phyloP scores from a whole-genome alignment of 2,797 vertebrate species.

The Tachyglossus aculeatus region DNA sequence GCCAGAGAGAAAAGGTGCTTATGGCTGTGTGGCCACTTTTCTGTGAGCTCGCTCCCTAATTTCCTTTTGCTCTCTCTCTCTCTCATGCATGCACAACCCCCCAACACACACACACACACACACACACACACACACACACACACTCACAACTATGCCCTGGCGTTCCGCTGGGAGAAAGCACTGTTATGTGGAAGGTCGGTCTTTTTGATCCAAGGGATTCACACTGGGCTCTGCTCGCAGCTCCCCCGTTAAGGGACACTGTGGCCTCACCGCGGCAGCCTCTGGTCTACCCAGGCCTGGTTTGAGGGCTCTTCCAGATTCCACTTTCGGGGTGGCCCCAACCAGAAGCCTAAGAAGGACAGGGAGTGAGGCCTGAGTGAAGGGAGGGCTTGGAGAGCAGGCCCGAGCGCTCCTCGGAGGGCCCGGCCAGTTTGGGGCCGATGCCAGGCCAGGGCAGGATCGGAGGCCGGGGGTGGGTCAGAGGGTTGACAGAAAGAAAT shows the following conservation, averaged over 20 bases:
- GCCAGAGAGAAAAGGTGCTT: not conserved
- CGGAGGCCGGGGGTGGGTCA: no score
- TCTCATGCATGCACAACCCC: not conserved
- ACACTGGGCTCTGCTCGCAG: accelerated
- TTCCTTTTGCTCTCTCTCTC: not conserved
- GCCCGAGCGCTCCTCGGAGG: not conserved
- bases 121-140: not conserved
- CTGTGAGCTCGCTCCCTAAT: not conserved
- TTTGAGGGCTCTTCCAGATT: not conserved
- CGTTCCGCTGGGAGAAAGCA: not conserved
- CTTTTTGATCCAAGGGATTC: constrained; percentile 6
- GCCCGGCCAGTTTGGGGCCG: not conserved
- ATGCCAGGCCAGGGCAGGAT: not conserved
- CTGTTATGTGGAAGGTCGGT: constrained; percentile 4
- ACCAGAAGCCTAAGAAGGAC: not conserved
- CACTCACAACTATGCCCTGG: constrained; percentile 8
- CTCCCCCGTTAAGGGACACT: not conserved
- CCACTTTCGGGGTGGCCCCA: not conserved
- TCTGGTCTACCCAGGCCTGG: not conserved
- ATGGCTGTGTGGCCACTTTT: not conserved
- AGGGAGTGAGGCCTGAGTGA: not conserved
- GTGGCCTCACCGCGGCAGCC: not conserved
- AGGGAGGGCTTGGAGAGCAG: not conserved
- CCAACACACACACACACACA: not conserved
- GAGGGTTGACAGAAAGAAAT: no score